phyloP scores from a whole-genome alignment of 2,797 vertebrate species.

The Pseudomugil gertrudae region DNA sequence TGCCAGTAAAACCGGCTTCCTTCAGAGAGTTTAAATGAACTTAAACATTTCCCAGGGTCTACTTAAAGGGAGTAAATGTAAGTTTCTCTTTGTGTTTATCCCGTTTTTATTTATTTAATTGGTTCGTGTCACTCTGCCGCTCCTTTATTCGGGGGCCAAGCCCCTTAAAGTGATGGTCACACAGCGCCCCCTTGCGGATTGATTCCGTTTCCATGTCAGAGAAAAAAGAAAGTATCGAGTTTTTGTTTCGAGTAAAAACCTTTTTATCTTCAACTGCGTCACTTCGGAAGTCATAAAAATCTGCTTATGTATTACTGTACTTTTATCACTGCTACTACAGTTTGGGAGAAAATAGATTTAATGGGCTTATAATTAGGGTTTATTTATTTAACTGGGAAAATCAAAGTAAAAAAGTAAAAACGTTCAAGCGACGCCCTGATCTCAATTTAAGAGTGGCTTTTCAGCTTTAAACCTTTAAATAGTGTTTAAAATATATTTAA shows the following conservation, averaged over 20 bases:
- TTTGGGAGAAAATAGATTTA: too few species aligned
- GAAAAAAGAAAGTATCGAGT: constrained; percentile 12
- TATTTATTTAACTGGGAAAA: too few species aligned
- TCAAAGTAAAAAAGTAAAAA: constrained; percentile 5
- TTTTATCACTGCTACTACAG: neutral
- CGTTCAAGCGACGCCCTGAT: neutral
- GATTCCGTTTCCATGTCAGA: neutral
- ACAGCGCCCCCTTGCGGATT: constrained; percentile 83
- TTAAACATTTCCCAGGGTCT: neutral
- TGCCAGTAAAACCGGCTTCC: neutral
- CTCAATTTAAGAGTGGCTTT: neutral
- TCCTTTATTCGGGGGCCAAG: constrained; percentile 29
- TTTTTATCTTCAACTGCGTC: neutral
- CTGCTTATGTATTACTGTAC: neutral
- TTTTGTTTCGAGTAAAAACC: constrained; percentile 15
- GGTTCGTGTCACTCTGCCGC: constrained; percentile 16
- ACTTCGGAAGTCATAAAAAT: neutral
- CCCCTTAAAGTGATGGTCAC: constrained; percentile 49
- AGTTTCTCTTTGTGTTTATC: neutral
- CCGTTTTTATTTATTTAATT: neutral
- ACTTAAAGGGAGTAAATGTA: neutral
- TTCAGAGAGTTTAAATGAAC: too few species aligned
- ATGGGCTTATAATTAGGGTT: too few species aligned
- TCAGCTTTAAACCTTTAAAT: constrained; percentile 18
- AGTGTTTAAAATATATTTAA: too few species aligned